A percentile compares a stretch with the other conserved stretches of the same genome.
Evolutionary conservation across 2,113 vertebrate species (phyloP).

Genomic region (Casuarius casuarius): DNA sequence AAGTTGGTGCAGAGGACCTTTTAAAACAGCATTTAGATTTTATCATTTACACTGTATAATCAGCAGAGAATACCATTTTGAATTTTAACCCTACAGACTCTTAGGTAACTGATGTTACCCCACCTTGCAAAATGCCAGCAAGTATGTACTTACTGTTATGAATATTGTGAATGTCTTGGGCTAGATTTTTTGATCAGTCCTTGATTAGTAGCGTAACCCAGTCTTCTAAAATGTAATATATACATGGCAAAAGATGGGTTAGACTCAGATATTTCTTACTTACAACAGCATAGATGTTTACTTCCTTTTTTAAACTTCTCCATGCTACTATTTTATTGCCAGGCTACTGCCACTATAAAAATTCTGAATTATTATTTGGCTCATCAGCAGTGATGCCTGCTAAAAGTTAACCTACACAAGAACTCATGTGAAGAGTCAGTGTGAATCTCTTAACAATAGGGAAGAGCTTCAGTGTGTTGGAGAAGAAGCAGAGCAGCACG

Average conservation of each 20-base stretch:
- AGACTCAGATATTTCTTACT: neutral
- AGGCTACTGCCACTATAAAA: neutral
- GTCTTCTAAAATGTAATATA: neutral
- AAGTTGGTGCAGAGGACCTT: neutral
- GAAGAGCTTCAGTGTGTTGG: neutral
- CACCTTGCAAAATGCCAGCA: neutral
- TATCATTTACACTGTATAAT: neutral
- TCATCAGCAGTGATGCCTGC: neutral
- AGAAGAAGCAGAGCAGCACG: neutral
- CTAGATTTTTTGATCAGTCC: neutral
- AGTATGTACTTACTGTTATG: neutral
- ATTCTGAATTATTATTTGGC: neutral
- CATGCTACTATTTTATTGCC: neutral
- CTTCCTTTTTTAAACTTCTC: neutral
- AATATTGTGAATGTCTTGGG: neutral
- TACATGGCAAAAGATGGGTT: neutral
- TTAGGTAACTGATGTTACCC: neutral
- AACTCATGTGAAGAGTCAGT: neutral
- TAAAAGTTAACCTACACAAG: conserved; percentile 18
- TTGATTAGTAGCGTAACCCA: neutral
- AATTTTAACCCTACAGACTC: neutral
- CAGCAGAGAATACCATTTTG: neutral
- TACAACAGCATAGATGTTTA: neutral
- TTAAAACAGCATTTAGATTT: neutral
- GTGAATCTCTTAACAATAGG: neutral